Conservation (phyloP, 2,888 invertebrate genomes). For the Nephrotoma flavescens region DNA sequence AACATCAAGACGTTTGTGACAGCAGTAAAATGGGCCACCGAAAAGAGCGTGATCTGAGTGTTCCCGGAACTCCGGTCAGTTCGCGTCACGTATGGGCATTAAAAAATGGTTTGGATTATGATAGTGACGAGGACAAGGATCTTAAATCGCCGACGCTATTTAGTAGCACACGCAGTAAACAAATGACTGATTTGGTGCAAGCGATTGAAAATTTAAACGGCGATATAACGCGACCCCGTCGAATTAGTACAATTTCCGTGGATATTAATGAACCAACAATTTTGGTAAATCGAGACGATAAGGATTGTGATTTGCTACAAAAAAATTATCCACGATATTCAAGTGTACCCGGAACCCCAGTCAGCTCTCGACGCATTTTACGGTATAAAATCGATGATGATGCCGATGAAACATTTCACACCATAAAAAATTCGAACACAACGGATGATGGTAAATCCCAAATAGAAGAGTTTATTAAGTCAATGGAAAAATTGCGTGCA, state of each 20-base stretch:
- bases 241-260: background rate
- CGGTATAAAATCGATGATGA: background rate
- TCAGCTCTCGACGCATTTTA: background rate
- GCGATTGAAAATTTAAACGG: slow-evolving; percentile 6
- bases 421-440: background rate
- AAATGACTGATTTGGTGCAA: background rate
- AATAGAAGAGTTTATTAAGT: slow-evolving; percentile 1
- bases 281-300: background rate
- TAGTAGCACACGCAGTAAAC: background rate
- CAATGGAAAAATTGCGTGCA: slow-evolving; percentile 3
- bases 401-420: background rate
- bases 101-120: background rate
- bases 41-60: slow-evolving; percentile 8
- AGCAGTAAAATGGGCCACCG: background rate
- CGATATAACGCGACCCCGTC: background rate
- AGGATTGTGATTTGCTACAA: background rate
- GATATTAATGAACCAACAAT: slow-evolving; percentile 1
- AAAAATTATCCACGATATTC: background rate
- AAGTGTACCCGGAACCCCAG: slow-evolving; percentile 3
- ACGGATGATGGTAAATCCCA: background rate
- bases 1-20: background rate
- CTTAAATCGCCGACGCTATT: background rate
- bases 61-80: slow-evolving; percentile 10
- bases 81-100: slow-evolving; percentile 4
- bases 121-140: slow-evolving; percentile 6